Conservation (phyloP, 2,113 vertebrate genomes). For the Leptosomus discolor region DNA sequence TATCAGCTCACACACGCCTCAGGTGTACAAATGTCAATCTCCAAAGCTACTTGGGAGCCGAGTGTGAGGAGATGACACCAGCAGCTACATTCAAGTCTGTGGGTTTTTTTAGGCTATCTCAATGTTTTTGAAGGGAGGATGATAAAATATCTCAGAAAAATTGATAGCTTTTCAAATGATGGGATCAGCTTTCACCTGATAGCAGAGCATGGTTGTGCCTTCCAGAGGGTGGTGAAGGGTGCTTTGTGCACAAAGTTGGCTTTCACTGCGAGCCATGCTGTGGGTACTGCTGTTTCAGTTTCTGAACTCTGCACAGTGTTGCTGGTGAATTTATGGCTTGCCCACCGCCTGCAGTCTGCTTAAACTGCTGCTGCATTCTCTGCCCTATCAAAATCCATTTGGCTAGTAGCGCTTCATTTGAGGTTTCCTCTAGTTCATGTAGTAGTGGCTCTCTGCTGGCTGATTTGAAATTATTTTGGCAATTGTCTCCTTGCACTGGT, state of each 20-base stretch:
- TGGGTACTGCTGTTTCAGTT: neutral
- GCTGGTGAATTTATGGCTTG: neutral
- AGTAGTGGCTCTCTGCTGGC: neutral
- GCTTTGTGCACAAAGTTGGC: neutral
- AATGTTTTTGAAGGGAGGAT: neutral
- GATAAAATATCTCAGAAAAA: neutral
- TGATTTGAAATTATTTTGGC: neutral
- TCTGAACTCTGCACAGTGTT: neutral
- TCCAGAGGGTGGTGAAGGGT: neutral
- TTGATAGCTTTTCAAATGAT: neutral
- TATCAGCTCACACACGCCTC: neutral
- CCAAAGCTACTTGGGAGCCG: neutral
- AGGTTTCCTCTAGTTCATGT: neutral
- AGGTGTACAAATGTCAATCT: neutral
- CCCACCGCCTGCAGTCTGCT: neutral
- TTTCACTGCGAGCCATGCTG: accelerated
- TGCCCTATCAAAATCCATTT: neutral
- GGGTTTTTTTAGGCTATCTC: neutral
- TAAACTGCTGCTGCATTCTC: neutral
- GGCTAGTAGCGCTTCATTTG: neutral
- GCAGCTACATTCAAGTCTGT: neutral
- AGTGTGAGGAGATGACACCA: neutral
- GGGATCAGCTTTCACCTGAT: neutral
- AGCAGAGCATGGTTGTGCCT: neutral
- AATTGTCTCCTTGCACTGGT: neutral